phyloP scores from a whole-genome alignment of 1,140 invertebrate genomes.

The Nasonia vitripennis region DNA sequence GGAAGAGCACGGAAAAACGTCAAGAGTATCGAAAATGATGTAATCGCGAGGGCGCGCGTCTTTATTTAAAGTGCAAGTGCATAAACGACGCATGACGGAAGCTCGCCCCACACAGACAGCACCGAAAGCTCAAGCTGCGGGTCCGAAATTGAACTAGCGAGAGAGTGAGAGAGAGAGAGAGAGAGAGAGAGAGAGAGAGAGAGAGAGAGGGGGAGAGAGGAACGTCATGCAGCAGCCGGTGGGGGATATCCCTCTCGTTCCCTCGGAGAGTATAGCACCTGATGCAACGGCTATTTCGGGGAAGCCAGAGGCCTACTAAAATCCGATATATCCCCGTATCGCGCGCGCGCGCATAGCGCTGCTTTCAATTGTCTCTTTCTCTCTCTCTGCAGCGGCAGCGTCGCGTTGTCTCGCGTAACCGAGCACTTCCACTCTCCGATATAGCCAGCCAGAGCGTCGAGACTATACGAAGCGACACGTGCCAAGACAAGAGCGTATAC shows the following conservation, averaged over 20 bases:
- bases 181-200: too few species aligned
- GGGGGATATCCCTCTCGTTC: constrained; percentile 22
- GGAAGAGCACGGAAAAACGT: background rate
- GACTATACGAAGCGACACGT: background rate
- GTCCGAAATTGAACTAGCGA: constrained; percentile 17
- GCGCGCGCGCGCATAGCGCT: background rate
- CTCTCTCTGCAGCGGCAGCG: background rate
- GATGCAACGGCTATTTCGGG: constrained; percentile 47
- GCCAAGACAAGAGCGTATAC: background rate
- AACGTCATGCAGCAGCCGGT: background rate
- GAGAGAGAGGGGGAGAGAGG: background rate
- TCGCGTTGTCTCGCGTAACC: constrained; percentile 46
- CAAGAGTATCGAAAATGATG: constrained; percentile 32
- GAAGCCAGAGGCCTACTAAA: constrained; percentile 40
- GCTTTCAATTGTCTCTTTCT: constrained; percentile 22
- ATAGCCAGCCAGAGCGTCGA: background rate
- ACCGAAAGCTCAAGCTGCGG: background rate
- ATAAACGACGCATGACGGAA: constrained; percentile 37
- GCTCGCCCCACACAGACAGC: background rate
- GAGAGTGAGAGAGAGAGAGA: background rate
- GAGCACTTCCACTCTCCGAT: background rate
- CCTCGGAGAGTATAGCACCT: constrained; percentile 1
- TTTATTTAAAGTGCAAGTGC: constrained; percentile 49
- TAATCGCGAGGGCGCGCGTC: constrained; percentile 16
- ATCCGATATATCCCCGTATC: constrained; percentile 43